Conservation (phyloP, 2,113 vertebrate species). For the Alligator mississippiensis region DNA sequence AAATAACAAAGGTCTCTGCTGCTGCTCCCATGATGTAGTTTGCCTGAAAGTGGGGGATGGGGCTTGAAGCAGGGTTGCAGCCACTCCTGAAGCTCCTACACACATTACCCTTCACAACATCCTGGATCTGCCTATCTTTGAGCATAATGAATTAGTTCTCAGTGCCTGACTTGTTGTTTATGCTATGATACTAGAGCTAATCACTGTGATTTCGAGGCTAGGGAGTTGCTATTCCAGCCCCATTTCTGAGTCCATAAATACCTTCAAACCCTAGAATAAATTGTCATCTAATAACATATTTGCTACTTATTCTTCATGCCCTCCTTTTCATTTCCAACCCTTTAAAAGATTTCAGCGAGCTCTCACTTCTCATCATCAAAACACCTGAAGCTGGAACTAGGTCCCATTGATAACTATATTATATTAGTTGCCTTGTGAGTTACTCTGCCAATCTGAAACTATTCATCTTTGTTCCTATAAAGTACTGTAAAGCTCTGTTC, state of each 20-base stretch:
- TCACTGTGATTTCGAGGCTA: neutral
- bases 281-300: neutral
- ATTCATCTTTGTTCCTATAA: neutral
- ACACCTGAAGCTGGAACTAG: neutral
- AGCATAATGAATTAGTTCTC: neutral
- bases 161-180: accelerated
- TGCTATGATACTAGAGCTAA: neutral
- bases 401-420: neutral
- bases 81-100: no score
- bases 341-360: neutral
- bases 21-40: no score
- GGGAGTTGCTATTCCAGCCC: neutral
- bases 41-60: no score
- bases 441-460: neutral
- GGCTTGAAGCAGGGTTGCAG: no score
- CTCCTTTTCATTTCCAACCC: neutral
- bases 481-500: no score
- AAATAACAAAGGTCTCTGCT: no score
- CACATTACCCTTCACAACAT: neutral
- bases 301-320: neutral
- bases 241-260: no score
- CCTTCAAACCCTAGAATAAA: neutral
- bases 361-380: neutral
- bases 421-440: neutral
- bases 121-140: neutral